Evolutionary conservation across 2,113 vertebrate genomes (phyloP), one percentile per base, ranked within the genome.

Genomic region (Syngnathus floridae): DNA sequence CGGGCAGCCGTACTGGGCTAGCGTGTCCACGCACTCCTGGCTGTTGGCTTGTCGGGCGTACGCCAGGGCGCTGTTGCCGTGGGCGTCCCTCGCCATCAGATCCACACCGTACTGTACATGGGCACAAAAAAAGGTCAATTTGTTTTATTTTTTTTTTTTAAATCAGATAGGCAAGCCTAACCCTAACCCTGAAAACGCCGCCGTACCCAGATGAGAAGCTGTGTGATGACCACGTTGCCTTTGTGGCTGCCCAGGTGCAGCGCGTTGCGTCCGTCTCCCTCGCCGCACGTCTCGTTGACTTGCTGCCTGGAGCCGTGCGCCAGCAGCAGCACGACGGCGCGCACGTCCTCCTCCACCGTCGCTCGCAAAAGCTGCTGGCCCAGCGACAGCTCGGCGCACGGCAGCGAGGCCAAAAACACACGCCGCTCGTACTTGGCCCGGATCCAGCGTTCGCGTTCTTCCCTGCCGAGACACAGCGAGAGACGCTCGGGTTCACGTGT

Each of bases 361-460:
- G 94, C 93, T 37, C 92, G 74, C 74, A 98, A 90, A 72, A 99
- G 90, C 67, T 93, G 94, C 81, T 98, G 96, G 12, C 95, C 96
- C 78, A 97, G 90, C 2, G 93, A 84, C 14, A 97, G 87, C 37
- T 98, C 95, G 1, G 87, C 60, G 85, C 90, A 88, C 0, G 91
- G 86, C 77, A 93, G 86, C 0, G 93, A 85, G 0, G 94, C 92
- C 75, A 99, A 85, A 90, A 99, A 98, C 48, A 98, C 90, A 21
- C 94, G 96, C 89, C 98, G 95, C 84, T 98, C 96, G 0, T 99
- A 99, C 82, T 98, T 98, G 0, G 96, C 96, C 16, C 95, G 91
- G 78, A 99, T 98, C 95, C 97, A 99, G 10, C 94, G 92, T 67
- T 98, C 96, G 1, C 97, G 91, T 76, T 99, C 96, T 70, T 99